Percentiles rank a stretch among this genome's conserved stretches.
These are phyloP conservation scores for Strongylocentrotus purpuratus DNA, from an alignment of 35 echinoderm and acorn worm genomes.

Conservation along the genomic window DNA sequence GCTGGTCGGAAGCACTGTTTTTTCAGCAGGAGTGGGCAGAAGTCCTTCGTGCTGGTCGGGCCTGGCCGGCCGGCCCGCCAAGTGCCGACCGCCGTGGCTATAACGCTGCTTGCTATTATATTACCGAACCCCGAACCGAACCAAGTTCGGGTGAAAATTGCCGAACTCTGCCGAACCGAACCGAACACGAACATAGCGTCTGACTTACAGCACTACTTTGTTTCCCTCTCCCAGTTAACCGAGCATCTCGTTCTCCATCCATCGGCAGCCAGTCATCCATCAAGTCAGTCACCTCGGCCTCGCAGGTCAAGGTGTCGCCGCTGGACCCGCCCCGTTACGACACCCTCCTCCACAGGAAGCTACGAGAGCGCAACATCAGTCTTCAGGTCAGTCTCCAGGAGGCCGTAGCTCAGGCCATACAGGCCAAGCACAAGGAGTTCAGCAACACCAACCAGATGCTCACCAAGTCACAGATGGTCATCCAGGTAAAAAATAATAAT, in stretches of 20 bases:
- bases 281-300: constrained; percentile 11
- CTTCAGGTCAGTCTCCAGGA: constrained; percentile 61
- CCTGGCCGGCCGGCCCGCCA: no score
- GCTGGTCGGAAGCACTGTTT: no score
- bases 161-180: no score
- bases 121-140: no score
- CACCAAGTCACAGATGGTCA: constrained; percentile 56
- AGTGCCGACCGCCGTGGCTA: no score
- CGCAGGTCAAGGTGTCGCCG: background rate
- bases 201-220: no score
- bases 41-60: no score
- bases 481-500: no score
- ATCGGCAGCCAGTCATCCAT: constrained; percentile 18
- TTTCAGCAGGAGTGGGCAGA: no score
- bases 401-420: constrained; percentile 55
- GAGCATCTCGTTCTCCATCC: background rate
- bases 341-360: constrained; percentile 69
- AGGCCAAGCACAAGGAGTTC: constrained; percentile 57
- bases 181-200: no score
- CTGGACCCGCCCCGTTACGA: constrained; percentile 61
- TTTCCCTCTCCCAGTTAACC: background rate
- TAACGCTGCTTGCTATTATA: no score
- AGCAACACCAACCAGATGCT: constrained; percentile 65
- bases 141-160: no score
- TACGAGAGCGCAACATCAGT: constrained; percentile 63